phyloP scores from a whole-genome alignment of 2,797 vertebrate species.

The Pantherophis vulpinus region DNA sequence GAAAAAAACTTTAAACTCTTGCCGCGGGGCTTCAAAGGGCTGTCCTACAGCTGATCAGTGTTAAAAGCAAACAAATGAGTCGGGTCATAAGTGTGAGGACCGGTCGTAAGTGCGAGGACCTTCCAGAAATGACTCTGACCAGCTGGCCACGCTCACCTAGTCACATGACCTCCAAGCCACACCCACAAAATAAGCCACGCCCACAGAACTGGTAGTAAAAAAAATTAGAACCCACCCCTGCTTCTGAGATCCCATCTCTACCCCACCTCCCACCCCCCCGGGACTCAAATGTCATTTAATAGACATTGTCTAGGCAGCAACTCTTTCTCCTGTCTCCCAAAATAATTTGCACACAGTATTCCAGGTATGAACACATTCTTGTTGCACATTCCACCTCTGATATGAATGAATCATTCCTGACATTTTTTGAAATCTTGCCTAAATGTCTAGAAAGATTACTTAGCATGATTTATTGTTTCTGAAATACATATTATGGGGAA shows the following conservation, averaged over 20 bases:
- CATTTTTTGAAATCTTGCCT: constrained; percentile 14
- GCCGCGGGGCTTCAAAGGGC: too few species aligned
- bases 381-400: background rate
- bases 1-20: too few species aligned
- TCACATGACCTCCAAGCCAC: too few species aligned
- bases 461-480: constrained; percentile 55
- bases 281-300: background rate
- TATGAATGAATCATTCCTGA: constrained; percentile 20
- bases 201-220: too few species aligned
- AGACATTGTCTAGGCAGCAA: background rate
- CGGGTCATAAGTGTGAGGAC: too few species aligned
- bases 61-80: too few species aligned
- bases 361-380: background rate
- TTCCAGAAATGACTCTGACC: too few species aligned
- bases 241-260: background rate
- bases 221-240: too few species aligned
- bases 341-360: background rate
- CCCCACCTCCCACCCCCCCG: fast-evolving
- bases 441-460: constrained; percentile 40
- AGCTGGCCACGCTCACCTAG: too few species aligned
- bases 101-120: too few species aligned
- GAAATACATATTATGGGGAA: constrained; percentile 54
- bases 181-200: too few species aligned
- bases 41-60: too few species aligned
- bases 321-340: background rate